Evolutionary conservation across 2,888 invertebrate genomes (phyloP), one percentile per base, ranked within the genome.

Genomic region (Abrostola tripartita): DNA sequence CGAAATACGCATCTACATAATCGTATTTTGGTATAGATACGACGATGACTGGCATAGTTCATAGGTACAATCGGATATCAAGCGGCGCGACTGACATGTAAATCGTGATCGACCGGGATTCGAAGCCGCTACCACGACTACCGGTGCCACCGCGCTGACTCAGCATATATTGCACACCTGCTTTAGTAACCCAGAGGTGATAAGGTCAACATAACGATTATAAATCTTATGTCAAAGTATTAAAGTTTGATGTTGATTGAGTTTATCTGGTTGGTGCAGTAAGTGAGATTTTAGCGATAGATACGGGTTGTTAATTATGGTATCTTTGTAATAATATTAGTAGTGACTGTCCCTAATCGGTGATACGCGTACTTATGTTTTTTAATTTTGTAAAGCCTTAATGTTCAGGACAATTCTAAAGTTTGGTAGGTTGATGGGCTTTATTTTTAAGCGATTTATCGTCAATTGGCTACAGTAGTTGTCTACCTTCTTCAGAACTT

Each of bases 61-160:
- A 82, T 83, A 50, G 61, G 71, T 76, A 87, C 89, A 91, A 92
- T 91, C 92, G 91, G 90, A 91, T 92, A 93, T 92, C 92, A 92
- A 92, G 92, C 93, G 93, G 94, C 79, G 89, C 88, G 83, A 88
- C 89, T 93, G 94, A 94, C 94, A 93, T 93, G 92, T 93, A 94
- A 93, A 94, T 94, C 92, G 93, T 94, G 94, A 93, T 92, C 90
- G 87, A 85, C 85, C 86, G 84, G 87, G 90, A 88, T 81, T 88
- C 89, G 83, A 90, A 90, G 88, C 86, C 83, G 94, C 94, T 94
- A 94, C 94, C 87, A 90, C 82, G 82, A 92, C 94, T 94, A 94
- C 94, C 90, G 92, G 90, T 92, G 93, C 92, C 92, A 92, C 92
- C 80, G 91, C 73, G 83, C 86, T 94, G 93, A 94, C 92, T 93